Conservation (phyloP, 2,113 vertebrate species). For the Sphyrna mokarran region DNA sequence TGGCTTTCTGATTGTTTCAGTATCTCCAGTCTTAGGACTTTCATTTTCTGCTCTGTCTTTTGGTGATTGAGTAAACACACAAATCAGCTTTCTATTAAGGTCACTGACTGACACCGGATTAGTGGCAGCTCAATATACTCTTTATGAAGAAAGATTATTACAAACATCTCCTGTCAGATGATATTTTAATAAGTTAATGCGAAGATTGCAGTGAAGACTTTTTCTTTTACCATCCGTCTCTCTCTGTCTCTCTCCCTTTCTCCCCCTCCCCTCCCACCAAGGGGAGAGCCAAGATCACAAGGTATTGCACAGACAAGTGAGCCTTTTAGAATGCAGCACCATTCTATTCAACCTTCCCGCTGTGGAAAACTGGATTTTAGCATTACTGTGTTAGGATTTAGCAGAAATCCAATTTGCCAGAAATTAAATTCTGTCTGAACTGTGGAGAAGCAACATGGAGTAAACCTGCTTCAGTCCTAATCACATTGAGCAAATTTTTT, state of each 20-base stretch:
- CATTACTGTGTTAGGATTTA: constrained; percentile 72
- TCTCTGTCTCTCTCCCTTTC: too few relatives aligned
- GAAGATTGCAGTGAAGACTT: constrained; percentile 45
- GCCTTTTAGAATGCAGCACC: background rate
- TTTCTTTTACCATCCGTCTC: background rate
- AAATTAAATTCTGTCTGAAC: constrained; percentile 59
- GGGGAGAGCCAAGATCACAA: background rate
- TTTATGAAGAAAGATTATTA: constrained; percentile 51
- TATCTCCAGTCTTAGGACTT: constrained; percentile 54
- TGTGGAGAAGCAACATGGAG: constrained; percentile 66
- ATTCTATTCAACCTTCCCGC: constrained; percentile 59
- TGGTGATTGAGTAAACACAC: constrained; percentile 44
- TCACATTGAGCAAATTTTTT: constrained; percentile 63
- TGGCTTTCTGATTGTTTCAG: constrained; percentile 57
- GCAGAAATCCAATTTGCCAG: constrained; percentile 68
- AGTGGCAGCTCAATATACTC: constrained; percentile 50
- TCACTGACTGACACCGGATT: constrained; percentile 53
- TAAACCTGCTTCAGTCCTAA: constrained; percentile 60
- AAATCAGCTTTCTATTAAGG: constrained; percentile 50
- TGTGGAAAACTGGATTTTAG: constrained; percentile 71
- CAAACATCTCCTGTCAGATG: constrained; percentile 50
- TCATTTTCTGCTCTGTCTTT: constrained; percentile 43
- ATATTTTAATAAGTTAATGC: constrained; percentile 53
- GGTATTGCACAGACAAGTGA: background rate
- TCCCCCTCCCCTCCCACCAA: background rate